These are phyloP conservation scores for Scortum barcoo DNA, from an alignment of 2,113 vertebrate species.

Conservation along the genomic window DNA sequence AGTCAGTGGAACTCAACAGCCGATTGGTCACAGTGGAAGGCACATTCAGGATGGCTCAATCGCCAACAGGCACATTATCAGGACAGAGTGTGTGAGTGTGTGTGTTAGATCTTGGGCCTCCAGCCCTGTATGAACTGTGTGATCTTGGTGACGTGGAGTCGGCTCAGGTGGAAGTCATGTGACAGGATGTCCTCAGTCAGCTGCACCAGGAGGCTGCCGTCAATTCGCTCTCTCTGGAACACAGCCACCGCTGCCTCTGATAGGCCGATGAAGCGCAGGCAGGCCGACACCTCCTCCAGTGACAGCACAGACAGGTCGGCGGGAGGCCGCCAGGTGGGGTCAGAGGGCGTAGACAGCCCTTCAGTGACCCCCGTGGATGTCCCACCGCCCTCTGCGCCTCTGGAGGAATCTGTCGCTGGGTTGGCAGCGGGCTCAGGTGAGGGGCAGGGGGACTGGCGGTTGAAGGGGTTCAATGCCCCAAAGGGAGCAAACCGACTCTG, in stretches of 20 bases:
- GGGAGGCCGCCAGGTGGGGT: conserved; percentile 90
- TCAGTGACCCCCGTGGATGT: conserved; percentile 80
- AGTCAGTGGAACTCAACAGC: conserved; percentile 66
- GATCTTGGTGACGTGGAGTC: conserved; percentile 98
- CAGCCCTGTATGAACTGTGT: conserved; percentile 99
- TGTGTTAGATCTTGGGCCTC: conserved; percentile 93
- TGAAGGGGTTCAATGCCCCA: conserved; percentile 93
- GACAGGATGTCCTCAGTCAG: conserved; percentile 97
- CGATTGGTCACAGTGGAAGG: conserved; percentile 77
- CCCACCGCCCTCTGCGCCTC: conserved; percentile 86
- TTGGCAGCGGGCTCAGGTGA: conserved; percentile 79
- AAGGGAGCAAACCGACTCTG: conserved; percentile 95
- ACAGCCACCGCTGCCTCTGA: conserved; percentile 93
- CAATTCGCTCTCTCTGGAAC: conserved; percentile 95
- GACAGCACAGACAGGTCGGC: conserved; percentile 92
- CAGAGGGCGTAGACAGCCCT: conserved; percentile 73
- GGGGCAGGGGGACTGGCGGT: conserved; percentile 83
- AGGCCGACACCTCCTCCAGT: conserved; percentile 95
- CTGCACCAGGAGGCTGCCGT: conserved; percentile 97
- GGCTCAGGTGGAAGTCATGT: conserved; percentile 96
- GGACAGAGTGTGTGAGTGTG: conserved; percentile 21
- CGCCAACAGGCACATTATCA: conserved; percentile 73
- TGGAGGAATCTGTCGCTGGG: conserved; percentile 82
- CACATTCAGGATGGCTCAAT: conserved; percentile 75
- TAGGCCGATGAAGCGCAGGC: conserved; percentile 96